Percentiles rank a stretch among this genome's conserved stretches.
Conservation (phyloP, 2,113 vertebrate species). For the Prietella phreatophila region DNA sequence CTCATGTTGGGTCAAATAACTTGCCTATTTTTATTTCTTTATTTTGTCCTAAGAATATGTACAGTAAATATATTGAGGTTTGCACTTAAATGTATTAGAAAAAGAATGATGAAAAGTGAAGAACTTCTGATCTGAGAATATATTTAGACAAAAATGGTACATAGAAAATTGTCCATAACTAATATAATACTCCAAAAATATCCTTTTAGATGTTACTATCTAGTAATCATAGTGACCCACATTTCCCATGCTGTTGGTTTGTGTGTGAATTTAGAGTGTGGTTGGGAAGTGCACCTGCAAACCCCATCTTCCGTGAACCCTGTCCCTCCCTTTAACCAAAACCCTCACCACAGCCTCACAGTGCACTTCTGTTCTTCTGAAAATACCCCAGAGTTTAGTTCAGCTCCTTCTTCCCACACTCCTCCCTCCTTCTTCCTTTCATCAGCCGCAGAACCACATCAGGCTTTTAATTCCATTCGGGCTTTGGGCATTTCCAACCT, state of each 20-base stretch:
- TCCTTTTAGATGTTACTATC: not conserved
- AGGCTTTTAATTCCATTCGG: not conserved
- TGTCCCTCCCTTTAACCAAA: slow-evolving; percentile 12
- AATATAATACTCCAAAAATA: not conserved
- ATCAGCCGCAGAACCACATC: slow-evolving; percentile 28
- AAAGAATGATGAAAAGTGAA: not conserved
- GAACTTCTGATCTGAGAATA: not conserved
- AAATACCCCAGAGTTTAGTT: slow-evolving; percentile 13
- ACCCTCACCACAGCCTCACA: slow-evolving; percentile 18
- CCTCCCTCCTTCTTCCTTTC: slow-evolving; percentile 12
- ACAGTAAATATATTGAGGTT: not conserved
- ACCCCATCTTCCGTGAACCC: not conserved
- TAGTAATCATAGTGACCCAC: not conserved
- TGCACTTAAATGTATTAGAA: not conserved
- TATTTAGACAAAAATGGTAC: not conserved
- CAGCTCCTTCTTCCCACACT: not conserved
- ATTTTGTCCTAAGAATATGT: not conserved
- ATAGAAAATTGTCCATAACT: not conserved
- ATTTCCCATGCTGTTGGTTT: slow-evolving; percentile 1
- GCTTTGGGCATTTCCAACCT: slow-evolving; percentile 4
- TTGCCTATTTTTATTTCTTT: not conserved
- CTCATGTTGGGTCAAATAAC: not conserved
- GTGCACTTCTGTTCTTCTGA: slow-evolving; percentile 4
- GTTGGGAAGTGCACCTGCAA: slow-evolving; percentile 40
- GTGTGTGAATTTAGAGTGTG: slow-evolving; percentile 9